Percentiles rank a stretch among this genome's conserved stretches.
Evolutionary conservation across 2,888 invertebrate species (phyloP).

Genomic region (Stenodema calcarata): DNA sequence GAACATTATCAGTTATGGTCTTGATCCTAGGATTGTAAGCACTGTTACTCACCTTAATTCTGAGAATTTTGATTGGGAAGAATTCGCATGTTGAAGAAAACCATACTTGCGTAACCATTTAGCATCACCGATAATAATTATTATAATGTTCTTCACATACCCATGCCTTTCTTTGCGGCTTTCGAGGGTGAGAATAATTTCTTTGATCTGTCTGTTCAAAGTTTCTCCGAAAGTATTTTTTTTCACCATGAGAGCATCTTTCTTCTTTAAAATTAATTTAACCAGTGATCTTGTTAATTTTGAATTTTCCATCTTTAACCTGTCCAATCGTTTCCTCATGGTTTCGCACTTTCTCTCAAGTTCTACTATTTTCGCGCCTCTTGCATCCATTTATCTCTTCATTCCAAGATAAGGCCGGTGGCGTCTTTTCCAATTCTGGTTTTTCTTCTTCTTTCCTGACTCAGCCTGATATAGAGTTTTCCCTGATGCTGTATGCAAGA

Average conservation of each 20-base stretch:
- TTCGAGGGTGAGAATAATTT: background rate
- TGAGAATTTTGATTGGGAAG: background rate
- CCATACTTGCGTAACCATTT: conserved; percentile 10
- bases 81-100: conserved; percentile 4
- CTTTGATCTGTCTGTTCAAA: background rate
- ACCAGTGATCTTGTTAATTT: background rate
- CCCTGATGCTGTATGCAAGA: too few species aligned
- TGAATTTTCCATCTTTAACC: background rate
- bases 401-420: background rate
- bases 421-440: background rate
- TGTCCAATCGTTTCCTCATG: background rate
- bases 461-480: background rate
- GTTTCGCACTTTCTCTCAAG: conserved; percentile 1
- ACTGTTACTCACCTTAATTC: background rate
- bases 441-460: background rate
- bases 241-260: background rate
- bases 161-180: background rate
- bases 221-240: background rate
- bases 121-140: background rate
- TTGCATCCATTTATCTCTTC: background rate
- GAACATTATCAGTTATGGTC: background rate
- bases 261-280: background rate
- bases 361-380: background rate
- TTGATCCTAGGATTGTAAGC: background rate
- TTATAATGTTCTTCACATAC: background rate